Percentiles rank a stretch among this genome's conserved stretches.
Evolutionary conservation across 2,888 invertebrate species (phyloP).

Genomic region (Oscheius myriophilus): DNA sequence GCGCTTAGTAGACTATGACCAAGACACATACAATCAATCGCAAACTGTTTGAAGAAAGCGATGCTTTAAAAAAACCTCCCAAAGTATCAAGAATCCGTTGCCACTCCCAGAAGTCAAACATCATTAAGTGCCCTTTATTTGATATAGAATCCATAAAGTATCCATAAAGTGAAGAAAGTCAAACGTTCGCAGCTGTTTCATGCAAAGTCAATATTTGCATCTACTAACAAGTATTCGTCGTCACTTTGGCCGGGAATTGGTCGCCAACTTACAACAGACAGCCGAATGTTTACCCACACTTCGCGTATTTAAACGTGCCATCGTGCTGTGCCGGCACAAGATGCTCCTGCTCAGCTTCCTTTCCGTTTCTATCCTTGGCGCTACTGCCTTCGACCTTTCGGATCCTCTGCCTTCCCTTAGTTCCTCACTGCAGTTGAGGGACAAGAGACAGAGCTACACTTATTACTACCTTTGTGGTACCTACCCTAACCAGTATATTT

Average conservation of each 20-base stretch:
- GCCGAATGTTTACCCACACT: slow-evolving; percentile 19
- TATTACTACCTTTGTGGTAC: slow-evolving; percentile 46
- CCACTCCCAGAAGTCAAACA: no score
- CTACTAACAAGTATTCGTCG: slow-evolving; percentile 2
- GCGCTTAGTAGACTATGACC: no score
- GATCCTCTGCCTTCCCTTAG: background rate
- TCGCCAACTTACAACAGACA: slow-evolving; percentile 22
- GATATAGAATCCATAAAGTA: no score
- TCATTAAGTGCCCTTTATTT: no score
- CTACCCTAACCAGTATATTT: slow-evolving; percentile 46
- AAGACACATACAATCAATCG: no score
- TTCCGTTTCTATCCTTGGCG: slow-evolving; percentile 1
- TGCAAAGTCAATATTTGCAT: background rate
- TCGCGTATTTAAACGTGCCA: slow-evolving; percentile 27
- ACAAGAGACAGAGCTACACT: slow-evolving; percentile 17
- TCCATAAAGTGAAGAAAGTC: no score
- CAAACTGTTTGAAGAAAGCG: no score
- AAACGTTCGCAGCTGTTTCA: no score
- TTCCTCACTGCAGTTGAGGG: slow-evolving; percentile 9
- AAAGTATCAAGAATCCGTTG: no score
- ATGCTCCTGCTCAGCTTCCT: slow-evolving; percentile 17
- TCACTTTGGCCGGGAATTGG: slow-evolving; percentile 20
- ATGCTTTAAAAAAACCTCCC: no score
- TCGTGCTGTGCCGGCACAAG: background rate
- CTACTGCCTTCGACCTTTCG: slow-evolving; percentile 15